Percentiles rank a stretch among this genome's conserved stretches.
Conservation (phyloP, 2,888 invertebrate genomes). For the Cheilosia vernalis region DNA sequence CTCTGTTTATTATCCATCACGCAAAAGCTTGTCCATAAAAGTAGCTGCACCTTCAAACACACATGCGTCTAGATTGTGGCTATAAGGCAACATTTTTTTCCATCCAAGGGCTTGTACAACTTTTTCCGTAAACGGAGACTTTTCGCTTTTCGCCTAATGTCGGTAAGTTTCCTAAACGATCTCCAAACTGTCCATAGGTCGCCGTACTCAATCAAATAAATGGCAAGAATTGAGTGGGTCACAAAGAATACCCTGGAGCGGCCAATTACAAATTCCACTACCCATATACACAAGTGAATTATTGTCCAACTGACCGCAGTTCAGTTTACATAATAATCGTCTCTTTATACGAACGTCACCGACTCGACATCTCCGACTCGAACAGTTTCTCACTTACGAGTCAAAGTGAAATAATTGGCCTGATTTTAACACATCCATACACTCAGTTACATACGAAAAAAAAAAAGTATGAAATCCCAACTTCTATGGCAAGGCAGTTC, state of each 20-base stretch:
- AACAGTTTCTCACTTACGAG: constrained; percentile 37
- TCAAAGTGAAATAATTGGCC: constrained; percentile 68
- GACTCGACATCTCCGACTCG: constrained; percentile 22
- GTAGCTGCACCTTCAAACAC: too few relatives aligned
- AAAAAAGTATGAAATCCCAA: constrained; percentile 63
- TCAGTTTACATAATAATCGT: constrained; percentile 66
- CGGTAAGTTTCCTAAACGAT: not conserved
- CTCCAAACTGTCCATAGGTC: constrained; percentile 15
- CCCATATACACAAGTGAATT: constrained; percentile 38
- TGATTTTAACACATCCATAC: constrained; percentile 56
- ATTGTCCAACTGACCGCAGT: constrained; percentile 11
- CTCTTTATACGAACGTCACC: constrained; percentile 18
- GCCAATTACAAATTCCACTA: constrained; percentile 37
- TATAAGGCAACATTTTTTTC: too few relatives aligned
- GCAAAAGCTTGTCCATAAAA: too few relatives aligned
- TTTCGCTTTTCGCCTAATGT: not conserved
- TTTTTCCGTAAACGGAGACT: not conserved
- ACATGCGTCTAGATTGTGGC: too few relatives aligned
- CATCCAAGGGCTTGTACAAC: too few relatives aligned
- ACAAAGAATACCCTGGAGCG: constrained; percentile 31
- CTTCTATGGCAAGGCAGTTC: constrained; percentile 74
- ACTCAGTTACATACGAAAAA: not conserved
- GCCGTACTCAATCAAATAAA: constrained; percentile 15
- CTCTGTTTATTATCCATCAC: too few relatives aligned
- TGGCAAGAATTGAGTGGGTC: constrained; percentile 22